A percentile compares a stretch with the other conserved stretches of the same genome.
These are phyloP conservation scores for Mythimna loreyi DNA, from an alignment of 2,888 invertebrate species.

Conservation along the genomic window DNA sequence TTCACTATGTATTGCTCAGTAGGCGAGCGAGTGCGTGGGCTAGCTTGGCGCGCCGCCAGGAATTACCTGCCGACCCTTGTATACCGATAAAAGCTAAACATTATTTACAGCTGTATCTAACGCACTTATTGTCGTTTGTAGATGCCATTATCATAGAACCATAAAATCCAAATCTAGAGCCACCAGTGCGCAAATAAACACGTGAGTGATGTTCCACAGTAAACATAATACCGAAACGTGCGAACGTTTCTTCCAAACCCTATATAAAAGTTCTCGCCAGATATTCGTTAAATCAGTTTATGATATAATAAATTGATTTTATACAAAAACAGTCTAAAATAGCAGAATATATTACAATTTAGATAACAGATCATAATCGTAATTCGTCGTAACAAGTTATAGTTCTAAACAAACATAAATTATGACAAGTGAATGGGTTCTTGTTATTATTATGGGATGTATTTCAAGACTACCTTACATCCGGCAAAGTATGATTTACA, in stretches of 20 bases:
- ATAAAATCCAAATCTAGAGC: constrained; percentile 59
- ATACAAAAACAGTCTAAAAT: constrained; percentile 42
- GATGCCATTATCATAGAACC: constrained; percentile 69
- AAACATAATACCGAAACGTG: constrained; percentile 42
- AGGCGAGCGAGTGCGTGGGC: constrained; percentile 83
- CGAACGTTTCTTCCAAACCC: constrained; percentile 22
- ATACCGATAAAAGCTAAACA: constrained; percentile 86
- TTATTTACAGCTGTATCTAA: constrained; percentile 84
- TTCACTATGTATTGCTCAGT: constrained; percentile 64
- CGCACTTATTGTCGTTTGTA: constrained; percentile 78
- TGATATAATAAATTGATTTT: constrained; percentile 38
- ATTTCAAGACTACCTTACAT: constrained; percentile 41
- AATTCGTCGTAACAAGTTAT: constrained; percentile 31
- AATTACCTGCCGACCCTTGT: constrained; percentile 89
- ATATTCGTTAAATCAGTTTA: constrained; percentile 39
- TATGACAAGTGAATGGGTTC: constrained; percentile 35
- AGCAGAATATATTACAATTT: constrained; percentile 43
- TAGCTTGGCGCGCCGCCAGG: constrained; percentile 82
- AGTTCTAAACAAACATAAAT: constrained; percentile 56
- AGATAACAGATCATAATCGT: constrained; percentile 54
- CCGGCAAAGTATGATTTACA: constrained; percentile 19
- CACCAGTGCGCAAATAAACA: constrained; percentile 64
- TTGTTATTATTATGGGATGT: constrained; percentile 42
- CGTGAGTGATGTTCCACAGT: constrained; percentile 29
- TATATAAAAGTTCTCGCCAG: constrained; percentile 21